Evolutionary conservation across 2,888 invertebrate species (phyloP).

Genomic region (Dastarcus helophoroides): DNA sequence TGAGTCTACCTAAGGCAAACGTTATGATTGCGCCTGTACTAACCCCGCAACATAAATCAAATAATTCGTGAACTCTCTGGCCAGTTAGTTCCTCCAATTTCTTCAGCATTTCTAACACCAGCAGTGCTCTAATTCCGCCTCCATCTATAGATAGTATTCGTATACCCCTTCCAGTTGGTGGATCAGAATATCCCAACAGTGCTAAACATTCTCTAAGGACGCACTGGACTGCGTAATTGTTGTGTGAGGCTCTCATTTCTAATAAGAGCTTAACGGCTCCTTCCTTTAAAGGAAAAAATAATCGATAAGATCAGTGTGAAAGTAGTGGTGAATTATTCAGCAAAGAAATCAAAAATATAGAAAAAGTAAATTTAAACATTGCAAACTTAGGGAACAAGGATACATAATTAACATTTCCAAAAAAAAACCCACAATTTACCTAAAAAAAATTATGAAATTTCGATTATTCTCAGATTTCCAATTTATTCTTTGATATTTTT

Average conservation of each 20-base stretch:
- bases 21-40: conserved; percentile 75
- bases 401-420: too few relatives aligned
- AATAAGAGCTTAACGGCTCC: conserved; percentile 54
- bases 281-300: conserved; percentile 43
- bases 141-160: conserved; percentile 77
- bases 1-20: conserved; percentile 49
- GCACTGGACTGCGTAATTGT: conserved; percentile 11
- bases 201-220: conserved; percentile 43
- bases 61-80: conserved; percentile 57
- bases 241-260: conserved; percentile 34
- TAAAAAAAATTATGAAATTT: too few relatives aligned
- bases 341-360: too few relatives aligned
- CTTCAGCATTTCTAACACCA: conserved; percentile 69
- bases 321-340: not conserved
- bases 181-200: conserved; percentile 57
- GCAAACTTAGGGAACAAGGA: too few relatives aligned
- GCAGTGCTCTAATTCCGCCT: conserved; percentile 75
- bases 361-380: too few relatives aligned
- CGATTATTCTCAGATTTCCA: too few relatives aligned
- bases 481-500: too few relatives aligned
- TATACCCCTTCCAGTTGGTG: conserved; percentile 60
- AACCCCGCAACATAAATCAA: conserved; percentile 78
- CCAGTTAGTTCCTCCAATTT: conserved; percentile 63
- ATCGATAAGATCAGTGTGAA: too few relatives aligned
- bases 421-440: too few relatives aligned